Percentiles rank a stretch among this genome's conserved stretches.
phyloP scores from a whole-genome alignment of 2,113 vertebrate species.

The Pygathrix nemaeus region DNA sequence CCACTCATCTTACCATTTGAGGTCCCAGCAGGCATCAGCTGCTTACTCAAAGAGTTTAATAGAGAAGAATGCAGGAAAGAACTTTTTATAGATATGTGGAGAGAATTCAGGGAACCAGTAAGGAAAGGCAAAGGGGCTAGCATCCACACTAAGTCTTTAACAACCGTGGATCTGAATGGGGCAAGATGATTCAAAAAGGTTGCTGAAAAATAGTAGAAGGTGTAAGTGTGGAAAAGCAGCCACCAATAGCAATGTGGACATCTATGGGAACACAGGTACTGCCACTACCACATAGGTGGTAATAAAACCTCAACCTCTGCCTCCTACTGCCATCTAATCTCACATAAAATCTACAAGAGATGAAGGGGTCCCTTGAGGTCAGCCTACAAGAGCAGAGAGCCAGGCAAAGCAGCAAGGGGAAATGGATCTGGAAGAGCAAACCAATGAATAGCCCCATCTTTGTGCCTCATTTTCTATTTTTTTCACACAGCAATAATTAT shows the following conservation, averaged over 20 bases:
- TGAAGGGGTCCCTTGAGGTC: not conserved
- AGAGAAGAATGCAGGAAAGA: slow-evolving; percentile 23
- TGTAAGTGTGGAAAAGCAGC: not conserved
- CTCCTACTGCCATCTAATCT: not conserved
- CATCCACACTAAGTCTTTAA: not conserved
- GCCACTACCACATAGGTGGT: not conserved
- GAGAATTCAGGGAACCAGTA: not conserved
- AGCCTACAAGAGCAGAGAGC: not conserved
- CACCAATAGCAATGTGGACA: not conserved
- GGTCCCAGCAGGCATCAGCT: not conserved
- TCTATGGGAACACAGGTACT: not conserved
- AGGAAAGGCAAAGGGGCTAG: not conserved
- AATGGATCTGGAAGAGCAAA: not conserved
- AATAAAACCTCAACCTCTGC: not conserved
- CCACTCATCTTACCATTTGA: not conserved
- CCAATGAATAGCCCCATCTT: not conserved
- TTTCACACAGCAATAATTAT: not conserved
- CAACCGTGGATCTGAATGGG: not conserved
- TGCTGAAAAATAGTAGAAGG: not conserved
- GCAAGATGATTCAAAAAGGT: not conserved
- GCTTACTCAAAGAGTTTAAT: not conserved
- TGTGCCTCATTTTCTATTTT: slow-evolving; percentile 20
- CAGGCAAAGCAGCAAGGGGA: not conserved
- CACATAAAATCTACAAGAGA: not conserved
- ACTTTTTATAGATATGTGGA: slow-evolving; percentile 13